Evolutionary conservation across 2,113 vertebrate genomes (phyloP).

Genomic region (Catharus fuscescens): DNA sequence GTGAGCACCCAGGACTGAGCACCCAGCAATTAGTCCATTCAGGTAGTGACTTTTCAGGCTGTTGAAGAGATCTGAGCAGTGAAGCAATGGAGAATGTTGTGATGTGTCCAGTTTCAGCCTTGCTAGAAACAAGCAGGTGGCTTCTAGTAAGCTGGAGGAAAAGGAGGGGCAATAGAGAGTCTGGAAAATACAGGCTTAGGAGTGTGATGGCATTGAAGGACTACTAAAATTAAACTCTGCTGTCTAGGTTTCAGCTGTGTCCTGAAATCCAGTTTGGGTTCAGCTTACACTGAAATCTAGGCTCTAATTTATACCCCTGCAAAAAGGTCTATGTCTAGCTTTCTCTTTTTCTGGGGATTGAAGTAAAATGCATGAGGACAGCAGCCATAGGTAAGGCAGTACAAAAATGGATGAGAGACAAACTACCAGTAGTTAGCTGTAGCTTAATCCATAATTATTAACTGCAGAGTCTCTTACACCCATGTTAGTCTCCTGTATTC

Average conservation of each 20-base stretch:
- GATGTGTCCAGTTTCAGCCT: not conserved
- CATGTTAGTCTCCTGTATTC: not conserved
- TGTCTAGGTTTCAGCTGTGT: conserved; percentile 24
- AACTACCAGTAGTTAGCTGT: not conserved
- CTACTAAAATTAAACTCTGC: conserved; percentile 50
- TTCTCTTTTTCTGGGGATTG: not conserved
- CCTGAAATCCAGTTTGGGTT: not conserved
- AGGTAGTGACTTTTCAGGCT: not conserved
- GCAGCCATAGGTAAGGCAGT: not conserved
- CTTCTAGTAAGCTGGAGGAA: not conserved
- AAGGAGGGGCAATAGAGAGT: not conserved
- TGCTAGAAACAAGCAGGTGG: not conserved
- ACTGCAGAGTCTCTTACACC: not conserved
- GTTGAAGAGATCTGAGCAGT: not conserved
- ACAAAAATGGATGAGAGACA: not conserved
- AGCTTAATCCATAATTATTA: not conserved
- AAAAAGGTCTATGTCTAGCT: not conserved
- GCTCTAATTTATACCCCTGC: not conserved
- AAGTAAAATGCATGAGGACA: not conserved
- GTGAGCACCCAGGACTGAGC: not conserved
- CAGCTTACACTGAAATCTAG: conserved; percentile 40
- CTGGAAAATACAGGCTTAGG: not conserved
- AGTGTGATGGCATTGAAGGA: not conserved
- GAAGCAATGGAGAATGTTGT: not conserved
- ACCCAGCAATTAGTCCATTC: not conserved